Evolutionary conservation across 92 coral and sea anemone species (phyloP).

Genomic region (Zoanthus sociatus): DNA sequence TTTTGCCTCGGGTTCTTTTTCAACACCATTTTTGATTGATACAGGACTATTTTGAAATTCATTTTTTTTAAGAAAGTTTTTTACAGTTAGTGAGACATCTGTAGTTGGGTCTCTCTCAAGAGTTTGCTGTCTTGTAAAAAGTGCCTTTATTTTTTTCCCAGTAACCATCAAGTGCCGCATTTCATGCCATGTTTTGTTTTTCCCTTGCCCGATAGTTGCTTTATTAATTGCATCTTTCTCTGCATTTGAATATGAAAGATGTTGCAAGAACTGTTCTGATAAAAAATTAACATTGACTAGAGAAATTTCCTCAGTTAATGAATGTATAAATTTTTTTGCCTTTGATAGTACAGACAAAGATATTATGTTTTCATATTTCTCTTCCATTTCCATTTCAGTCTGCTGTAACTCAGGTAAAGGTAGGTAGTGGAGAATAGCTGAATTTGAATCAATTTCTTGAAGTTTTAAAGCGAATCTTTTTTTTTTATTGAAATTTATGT

Average conservation of each 20-base stretch:
- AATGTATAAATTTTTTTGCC: slow-evolving; percentile 49
- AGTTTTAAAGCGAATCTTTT: slow-evolving; percentile 55
- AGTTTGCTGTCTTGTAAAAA: slow-evolving; percentile 41
- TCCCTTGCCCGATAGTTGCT: slow-evolving; percentile 69
- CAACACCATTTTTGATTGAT: slow-evolving; percentile 49
- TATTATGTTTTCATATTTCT: slow-evolving; percentile 13
- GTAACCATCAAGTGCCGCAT: slow-evolving; percentile 59
- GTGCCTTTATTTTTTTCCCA: slow-evolving; percentile 23
- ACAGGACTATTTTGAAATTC: neutral
- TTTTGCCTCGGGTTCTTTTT: slow-evolving; percentile 55
- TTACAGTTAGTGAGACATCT: slow-evolving; percentile 26
- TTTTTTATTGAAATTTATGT: slow-evolving; percentile 47
- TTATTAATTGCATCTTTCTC: slow-evolving; percentile 38
- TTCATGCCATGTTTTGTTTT: slow-evolving; percentile 65
- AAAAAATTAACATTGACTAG: neutral
- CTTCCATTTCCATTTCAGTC: slow-evolving; percentile 14
- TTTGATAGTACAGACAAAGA: slow-evolving; percentile 43
- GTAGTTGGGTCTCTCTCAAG: slow-evolving; percentile 42
- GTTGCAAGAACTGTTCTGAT: slow-evolving; percentile 51
- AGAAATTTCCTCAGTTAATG: slow-evolving; percentile 10
- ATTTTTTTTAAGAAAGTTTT: slow-evolving; percentile 22
- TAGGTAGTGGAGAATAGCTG: slow-evolving; percentile 72
- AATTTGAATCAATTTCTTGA: slow-evolving; percentile 58
- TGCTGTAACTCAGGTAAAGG: slow-evolving; percentile 26
- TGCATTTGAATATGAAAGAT: slow-evolving; percentile 51